Conservation (phyloP, 2,113 vertebrate genomes). For the Sapayoa aenigma region DNA sequence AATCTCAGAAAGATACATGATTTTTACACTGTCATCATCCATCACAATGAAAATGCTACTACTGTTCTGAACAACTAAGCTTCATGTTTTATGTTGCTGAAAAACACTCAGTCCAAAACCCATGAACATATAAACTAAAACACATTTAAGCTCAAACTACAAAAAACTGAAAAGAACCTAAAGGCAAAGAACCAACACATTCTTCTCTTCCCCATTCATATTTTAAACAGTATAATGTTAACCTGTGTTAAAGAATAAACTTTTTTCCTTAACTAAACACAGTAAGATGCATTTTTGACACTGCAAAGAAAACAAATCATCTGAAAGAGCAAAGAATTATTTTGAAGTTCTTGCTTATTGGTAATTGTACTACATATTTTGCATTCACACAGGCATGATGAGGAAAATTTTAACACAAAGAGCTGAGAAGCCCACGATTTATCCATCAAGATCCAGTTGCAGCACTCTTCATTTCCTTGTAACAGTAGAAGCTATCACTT, state of each 20-base stretch:
- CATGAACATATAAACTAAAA: background rate
- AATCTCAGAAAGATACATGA: slow-evolving; percentile 7
- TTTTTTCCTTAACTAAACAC: background rate
- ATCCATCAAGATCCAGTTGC: background rate
- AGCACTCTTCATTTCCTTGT: background rate
- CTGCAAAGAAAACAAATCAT: background rate
- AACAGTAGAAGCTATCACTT: background rate
- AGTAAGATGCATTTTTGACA: background rate
- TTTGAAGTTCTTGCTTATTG: background rate
- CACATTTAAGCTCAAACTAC: background rate
- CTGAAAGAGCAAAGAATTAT: background rate
- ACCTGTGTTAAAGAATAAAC: background rate
- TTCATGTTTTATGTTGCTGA: background rate
- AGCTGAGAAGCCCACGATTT: background rate
- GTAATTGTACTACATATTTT: background rate
- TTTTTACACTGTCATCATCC: background rate
- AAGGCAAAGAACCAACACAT: background rate
- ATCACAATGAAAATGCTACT: background rate
- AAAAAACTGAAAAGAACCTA: background rate
- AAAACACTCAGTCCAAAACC: accelerated
- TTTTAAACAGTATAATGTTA: background rate
- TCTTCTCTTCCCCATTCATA: background rate
- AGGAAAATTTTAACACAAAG: background rate
- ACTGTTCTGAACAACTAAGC: background rate
- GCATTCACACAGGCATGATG: background rate